A percentile compares a stretch with the other conserved stretches of the same genome.
Conservation (phyloP, 2,888 invertebrate species). For the Limulus polyphemus region DNA sequence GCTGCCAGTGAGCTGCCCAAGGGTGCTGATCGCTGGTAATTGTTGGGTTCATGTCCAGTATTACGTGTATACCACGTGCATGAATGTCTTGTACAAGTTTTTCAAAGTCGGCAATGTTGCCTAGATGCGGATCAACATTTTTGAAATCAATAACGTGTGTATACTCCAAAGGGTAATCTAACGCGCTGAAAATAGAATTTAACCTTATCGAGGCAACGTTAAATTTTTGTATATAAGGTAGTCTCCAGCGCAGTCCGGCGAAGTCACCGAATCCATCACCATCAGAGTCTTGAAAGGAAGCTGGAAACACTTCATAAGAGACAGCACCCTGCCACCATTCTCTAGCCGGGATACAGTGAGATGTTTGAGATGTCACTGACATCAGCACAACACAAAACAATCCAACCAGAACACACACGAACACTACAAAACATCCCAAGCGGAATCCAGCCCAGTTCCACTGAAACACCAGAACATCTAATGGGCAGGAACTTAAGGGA, state of each 20-base stretch:
- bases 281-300: constrained; percentile 55
- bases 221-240: constrained; percentile 56
- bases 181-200: constrained; percentile 63
- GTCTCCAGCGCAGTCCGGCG: constrained; percentile 54
- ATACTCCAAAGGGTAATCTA: constrained; percentile 61
- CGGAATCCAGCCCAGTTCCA: constrained; percentile 8
- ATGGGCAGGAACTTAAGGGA: neutral
- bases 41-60: constrained; percentile 51
- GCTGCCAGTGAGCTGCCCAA: constrained; percentile 25
- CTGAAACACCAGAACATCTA: neutral
- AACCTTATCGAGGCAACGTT: constrained; percentile 60
- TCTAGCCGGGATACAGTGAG: constrained; percentile 3
- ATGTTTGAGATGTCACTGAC: neutral
- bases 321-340: constrained; percentile 70
- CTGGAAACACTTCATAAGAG: constrained; percentile 74
- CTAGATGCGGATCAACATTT: constrained; percentile 54
- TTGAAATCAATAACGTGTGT: constrained; percentile 52
- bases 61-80: constrained; percentile 55
- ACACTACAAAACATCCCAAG: constrained; percentile 3
- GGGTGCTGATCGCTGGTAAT: constrained; percentile 25
- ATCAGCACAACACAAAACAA: constrained; percentile 4
- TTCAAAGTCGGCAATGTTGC: constrained; percentile 54
- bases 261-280: constrained; percentile 74
- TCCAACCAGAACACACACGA: constrained; percentile 2
- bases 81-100: constrained; percentile 51